These are phyloP conservation scores for Hiodon tergisus DNA, from an alignment of 2,113 vertebrate genomes.

Conservation along the genomic window DNA sequence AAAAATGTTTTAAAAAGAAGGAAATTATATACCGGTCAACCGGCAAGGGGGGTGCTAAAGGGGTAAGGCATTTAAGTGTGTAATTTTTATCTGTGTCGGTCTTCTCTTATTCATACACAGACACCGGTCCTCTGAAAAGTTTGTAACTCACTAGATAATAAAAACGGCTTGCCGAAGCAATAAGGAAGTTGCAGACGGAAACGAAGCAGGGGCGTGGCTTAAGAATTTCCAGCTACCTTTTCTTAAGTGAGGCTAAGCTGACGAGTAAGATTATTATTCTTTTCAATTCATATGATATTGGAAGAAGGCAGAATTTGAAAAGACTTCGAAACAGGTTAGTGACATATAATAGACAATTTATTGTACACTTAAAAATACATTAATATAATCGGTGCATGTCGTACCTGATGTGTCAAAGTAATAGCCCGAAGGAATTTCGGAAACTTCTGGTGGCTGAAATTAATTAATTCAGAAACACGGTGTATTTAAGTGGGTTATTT, in stretches of 20 bases:
- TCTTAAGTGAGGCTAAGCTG: background rate
- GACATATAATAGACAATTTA: background rate
- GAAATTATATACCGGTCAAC: background rate
- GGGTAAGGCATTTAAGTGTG: background rate
- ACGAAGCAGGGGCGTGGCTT: slow-evolving; percentile 18
- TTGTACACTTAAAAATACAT: background rate
- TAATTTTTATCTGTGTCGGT: background rate
- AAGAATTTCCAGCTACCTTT: background rate
- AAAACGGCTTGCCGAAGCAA: background rate
- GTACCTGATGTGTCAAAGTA: background rate
- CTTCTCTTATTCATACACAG: background rate
- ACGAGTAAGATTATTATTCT: background rate
- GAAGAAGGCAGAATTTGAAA: background rate
- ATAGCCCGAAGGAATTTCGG: background rate
- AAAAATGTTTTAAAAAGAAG: too few species aligned
- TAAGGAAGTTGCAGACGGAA: slow-evolving; percentile 16
- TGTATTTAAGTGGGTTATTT: background rate
- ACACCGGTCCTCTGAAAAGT: background rate
- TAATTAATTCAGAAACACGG: background rate
- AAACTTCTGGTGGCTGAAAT: background rate
- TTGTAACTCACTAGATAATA: background rate
- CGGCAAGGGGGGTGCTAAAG: background rate
- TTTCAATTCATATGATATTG: background rate
- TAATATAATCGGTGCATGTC: background rate
- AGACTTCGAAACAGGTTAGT: slow-evolving; percentile 5